phyloP scores from a whole-genome alignment of 2,888 invertebrate species.

The Toxonevra muliebris region DNA sequence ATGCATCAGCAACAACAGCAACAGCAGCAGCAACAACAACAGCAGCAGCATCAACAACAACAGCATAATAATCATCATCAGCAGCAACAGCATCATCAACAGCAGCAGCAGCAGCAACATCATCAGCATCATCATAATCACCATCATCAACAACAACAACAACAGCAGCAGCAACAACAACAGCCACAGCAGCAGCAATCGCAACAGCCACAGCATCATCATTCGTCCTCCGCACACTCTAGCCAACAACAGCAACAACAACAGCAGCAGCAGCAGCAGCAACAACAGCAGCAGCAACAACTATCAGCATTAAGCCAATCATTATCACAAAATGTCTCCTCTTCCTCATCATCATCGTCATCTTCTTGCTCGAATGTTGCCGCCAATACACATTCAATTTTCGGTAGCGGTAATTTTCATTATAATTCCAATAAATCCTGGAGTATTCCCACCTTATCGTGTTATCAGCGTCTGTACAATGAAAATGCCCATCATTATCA shows the following conservation, averaged over 20 bases:
- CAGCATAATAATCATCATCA: conserved; percentile 41
- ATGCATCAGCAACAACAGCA: conserved; percentile 42
- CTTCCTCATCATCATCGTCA: conserved; percentile 47
- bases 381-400: conserved; percentile 61
- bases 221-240: conserved; percentile 31
- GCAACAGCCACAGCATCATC: conserved; percentile 44
- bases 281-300: conserved; percentile 49
- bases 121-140: conserved; percentile 51
- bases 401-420: conserved; percentile 62
- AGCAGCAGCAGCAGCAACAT: conserved; percentile 51
- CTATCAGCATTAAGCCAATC: conserved; percentile 53
- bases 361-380: conserved; percentile 42
- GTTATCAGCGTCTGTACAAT: conserved; percentile 62
- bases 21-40: conserved; percentile 39
- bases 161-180: conserved; percentile 52
- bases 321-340: conserved; percentile 47
- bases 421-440: conserved; percentile 64
- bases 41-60: conserved; percentile 41
- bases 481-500: conserved; percentile 60
- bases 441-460: conserved; percentile 60
- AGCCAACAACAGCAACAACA: conserved; percentile 35
- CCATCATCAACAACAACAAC: conserved; percentile 48
- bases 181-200: conserved; percentile 47
- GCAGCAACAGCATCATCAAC: conserved; percentile 38
- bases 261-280: conserved; percentile 43